A percentile compares a stretch with the other conserved stretches of the same genome.
Evolutionary conservation across 2,113 vertebrate genomes (phyloP).

Genomic region (Tiliqua scincoides): DNA sequence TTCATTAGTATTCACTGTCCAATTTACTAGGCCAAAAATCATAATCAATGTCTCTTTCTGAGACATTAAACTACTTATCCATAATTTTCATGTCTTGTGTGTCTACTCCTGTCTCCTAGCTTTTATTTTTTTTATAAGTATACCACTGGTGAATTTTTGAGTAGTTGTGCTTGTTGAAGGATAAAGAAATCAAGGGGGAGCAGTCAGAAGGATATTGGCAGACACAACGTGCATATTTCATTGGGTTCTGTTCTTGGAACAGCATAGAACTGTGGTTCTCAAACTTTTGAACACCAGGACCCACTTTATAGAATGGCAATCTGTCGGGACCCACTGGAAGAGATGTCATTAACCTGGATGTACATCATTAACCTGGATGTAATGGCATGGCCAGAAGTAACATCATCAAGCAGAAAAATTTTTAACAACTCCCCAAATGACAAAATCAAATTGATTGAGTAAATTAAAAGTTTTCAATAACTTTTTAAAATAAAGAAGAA

Average conservation of each 20-base stretch:
- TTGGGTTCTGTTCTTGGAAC: not conserved
- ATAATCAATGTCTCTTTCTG: constrained; percentile 8
- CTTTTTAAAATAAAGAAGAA: too few relatives aligned
- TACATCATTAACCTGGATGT: too few relatives aligned
- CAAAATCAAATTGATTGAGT: too few relatives aligned
- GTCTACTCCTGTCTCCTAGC: not conserved
- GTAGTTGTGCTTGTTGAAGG: constrained; percentile 29
- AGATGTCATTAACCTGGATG: too few relatives aligned
- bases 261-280: too few relatives aligned
- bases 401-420: too few relatives aligned
- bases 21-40: constrained; percentile 24
- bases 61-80: constrained; percentile 42
- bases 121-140: not conserved
- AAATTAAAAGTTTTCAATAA: too few relatives aligned
- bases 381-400: too few relatives aligned
- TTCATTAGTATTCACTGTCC: constrained; percentile 44
- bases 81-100: constrained; percentile 21
- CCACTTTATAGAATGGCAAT: too few relatives aligned
- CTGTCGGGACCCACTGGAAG: too few relatives aligned
- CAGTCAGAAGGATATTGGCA: not conserved
- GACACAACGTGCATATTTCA: not conserved
- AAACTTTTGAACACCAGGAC: too few relatives aligned
- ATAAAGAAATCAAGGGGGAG: not conserved
- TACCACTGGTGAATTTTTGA: not conserved
- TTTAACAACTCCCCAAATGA: too few relatives aligned